Conservation (phyloP, 2,888 invertebrate genomes). For the Thysanoteuthis rhombus region DNA sequence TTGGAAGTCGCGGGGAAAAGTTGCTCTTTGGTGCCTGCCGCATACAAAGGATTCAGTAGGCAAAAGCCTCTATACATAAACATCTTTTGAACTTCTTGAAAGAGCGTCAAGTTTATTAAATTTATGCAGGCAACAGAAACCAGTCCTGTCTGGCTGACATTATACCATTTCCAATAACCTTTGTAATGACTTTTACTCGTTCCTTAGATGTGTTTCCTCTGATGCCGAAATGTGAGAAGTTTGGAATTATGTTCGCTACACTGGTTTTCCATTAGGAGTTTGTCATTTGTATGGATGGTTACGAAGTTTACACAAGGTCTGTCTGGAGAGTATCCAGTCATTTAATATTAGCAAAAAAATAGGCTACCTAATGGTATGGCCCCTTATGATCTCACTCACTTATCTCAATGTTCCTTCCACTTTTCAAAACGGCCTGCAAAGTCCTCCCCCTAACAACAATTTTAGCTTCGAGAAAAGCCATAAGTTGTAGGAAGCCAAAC, state of each 20-base stretch:
- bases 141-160: background rate
- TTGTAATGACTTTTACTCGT: background rate
- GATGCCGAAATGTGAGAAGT: background rate
- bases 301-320: too few species aligned
- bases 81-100: conserved; percentile 12
- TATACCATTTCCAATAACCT: background rate
- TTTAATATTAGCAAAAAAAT: too few species aligned
- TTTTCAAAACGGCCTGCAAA: too few species aligned
- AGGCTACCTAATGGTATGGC: too few species aligned
- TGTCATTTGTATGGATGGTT: too few species aligned
- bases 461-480: too few species aligned
- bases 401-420: too few species aligned
- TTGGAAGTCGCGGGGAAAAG: background rate
- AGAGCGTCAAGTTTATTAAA: conserved; percentile 12
- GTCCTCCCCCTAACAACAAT: too few species aligned
- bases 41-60: background rate
- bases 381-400: too few species aligned
- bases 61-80: background rate
- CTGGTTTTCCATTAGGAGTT: background rate
- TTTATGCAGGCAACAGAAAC: background rate
- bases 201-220: background rate
- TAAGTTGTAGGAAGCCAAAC: too few species aligned
- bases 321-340: too few species aligned
- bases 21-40: background rate
- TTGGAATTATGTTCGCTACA: background rate